Percentiles rank a stretch among this genome's conserved stretches.
These are phyloP conservation scores for Agonopterix heracliana DNA, from an alignment of 2,888 invertebrate genomes.

Conservation along the genomic window DNA sequence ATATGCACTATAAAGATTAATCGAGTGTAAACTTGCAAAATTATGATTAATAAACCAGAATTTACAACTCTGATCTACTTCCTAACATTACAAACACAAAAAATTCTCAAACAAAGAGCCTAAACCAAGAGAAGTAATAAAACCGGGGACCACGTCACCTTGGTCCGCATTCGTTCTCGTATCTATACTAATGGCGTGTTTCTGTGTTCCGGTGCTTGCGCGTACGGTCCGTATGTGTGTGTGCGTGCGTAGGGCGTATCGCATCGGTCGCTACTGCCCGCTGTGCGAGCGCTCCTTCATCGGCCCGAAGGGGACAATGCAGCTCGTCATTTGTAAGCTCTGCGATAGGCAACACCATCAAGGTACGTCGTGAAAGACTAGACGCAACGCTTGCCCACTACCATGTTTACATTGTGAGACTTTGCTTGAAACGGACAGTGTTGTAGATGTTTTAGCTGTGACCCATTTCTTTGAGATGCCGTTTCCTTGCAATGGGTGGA, in stretches of 20 bases:
- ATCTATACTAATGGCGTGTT: conserved; percentile 72
- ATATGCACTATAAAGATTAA: too few species aligned
- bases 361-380: conserved; percentile 51
- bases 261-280: conserved; percentile 84
- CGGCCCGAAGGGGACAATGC: conserved; percentile 81
- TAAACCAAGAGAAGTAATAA: conserved; percentile 40
- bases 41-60: too few species aligned
- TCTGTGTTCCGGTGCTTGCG: conserved; percentile 73
- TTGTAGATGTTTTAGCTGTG: too few species aligned
- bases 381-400: not conserved
- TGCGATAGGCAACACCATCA: conserved; percentile 77
- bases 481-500: too few species aligned
- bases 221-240: conserved; percentile 67
- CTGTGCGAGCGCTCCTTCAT: conserved; percentile 83
- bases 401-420: too few species aligned
- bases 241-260: conserved; percentile 78
- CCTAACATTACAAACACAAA: not conserved
- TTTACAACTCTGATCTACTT: too few species aligned
- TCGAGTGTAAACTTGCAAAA: too few species aligned
- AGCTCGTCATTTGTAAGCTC: conserved; percentile 77
- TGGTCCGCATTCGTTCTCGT: conserved; percentile 28
- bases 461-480: too few species aligned
- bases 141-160: conserved; percentile 17
- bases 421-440: not conserved
- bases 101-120: not conserved